phyloP scores from a whole-genome alignment of 2,797 vertebrate species.

The Sebastes steindachneri region DNA sequence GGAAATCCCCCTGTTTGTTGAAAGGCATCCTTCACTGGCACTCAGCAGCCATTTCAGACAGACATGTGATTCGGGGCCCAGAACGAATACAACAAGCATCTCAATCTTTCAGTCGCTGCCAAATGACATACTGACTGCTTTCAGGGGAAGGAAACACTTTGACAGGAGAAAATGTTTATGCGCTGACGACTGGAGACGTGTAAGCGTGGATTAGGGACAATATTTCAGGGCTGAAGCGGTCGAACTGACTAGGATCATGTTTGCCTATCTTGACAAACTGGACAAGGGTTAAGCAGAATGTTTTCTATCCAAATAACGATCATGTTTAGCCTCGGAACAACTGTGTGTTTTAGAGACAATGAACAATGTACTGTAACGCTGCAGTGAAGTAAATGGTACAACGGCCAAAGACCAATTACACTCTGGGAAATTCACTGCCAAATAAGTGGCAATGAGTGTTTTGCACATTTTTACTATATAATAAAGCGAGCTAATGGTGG shows the following conservation, averaged over 20 bases:
- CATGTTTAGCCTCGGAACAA: constrained; percentile 22
- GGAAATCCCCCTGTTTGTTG: constrained; percentile 75
- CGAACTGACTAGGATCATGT: constrained; percentile 47
- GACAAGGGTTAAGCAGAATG: constrained; percentile 17
- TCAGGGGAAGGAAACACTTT: constrained; percentile 64
- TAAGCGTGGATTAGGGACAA: constrained; percentile 44
- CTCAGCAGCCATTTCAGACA: constrained; percentile 69
- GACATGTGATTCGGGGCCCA: constrained; percentile 61
- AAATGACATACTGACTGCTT: constrained; percentile 61
- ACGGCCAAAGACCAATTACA: constrained; percentile 10
- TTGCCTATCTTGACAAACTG: constrained; percentile 56
- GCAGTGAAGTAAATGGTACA: constrained; percentile 12
- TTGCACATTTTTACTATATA: constrained; percentile 23
- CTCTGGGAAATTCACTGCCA: constrained; percentile 13
- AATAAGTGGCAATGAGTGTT: constrained; percentile 29
- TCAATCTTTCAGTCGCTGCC: constrained; percentile 66
- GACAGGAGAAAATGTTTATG: constrained; percentile 65
- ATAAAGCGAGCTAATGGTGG: constrained; percentile 29
- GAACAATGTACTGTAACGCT: constrained; percentile 21
- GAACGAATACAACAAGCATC: constrained; percentile 64
- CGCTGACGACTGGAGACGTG: constrained; percentile 28
- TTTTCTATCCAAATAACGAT: constrained; percentile 59
- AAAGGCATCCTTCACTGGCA: constrained; percentile 74
- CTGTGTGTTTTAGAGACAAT: constrained; percentile 40
- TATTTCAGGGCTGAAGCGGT: constrained; percentile 42